Percentiles rank a stretch among this genome's conserved stretches.
phyloP scores from a whole-genome alignment of 2,888 invertebrate species.

The Campoplex nolae region DNA sequence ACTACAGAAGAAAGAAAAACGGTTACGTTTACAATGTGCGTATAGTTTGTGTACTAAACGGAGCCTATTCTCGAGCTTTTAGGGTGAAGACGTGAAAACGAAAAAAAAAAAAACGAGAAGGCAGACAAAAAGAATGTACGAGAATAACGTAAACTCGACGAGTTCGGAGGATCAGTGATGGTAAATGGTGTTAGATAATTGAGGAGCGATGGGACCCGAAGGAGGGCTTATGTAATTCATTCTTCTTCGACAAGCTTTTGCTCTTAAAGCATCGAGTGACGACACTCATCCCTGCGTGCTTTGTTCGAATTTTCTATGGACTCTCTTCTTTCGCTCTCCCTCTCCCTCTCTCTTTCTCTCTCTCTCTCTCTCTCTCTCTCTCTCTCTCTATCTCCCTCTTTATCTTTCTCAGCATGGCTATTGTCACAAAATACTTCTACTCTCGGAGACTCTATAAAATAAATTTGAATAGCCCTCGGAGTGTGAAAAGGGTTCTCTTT shows the following conservation, averaged over 20 bases:
- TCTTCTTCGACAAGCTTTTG: slow-evolving; percentile 58
- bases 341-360: background rate
- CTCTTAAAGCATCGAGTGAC: slow-evolving; percentile 40
- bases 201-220: slow-evolving; percentile 48
- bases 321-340: background rate
- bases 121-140: slow-evolving; percentile 14
- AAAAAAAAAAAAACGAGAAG: background rate
- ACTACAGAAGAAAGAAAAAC: background rate
- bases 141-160: slow-evolving; percentile 38
- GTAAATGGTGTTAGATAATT: slow-evolving; percentile 62
- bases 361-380: background rate
- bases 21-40: background rate
- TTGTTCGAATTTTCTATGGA: slow-evolving; percentile 54
- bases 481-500: slow-evolving; percentile 1
- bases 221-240: slow-evolving; percentile 54
- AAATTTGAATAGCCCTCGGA: slow-evolving; percentile 35
- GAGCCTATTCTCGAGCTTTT: slow-evolving; percentile 23
- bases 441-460: slow-evolving; percentile 29
- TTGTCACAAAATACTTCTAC: slow-evolving; percentile 51
- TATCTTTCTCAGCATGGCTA: slow-evolving; percentile 16
- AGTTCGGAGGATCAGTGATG: slow-evolving; percentile 19
- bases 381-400: background rate
- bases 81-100: background rate
- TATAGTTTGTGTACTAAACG: slow-evolving; percentile 4
- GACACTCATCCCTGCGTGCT: slow-evolving; percentile 15